Base-by-base conservation (phyloP, 2,797 vertebrate genomes). In the Limosa lapponica region DNA sequence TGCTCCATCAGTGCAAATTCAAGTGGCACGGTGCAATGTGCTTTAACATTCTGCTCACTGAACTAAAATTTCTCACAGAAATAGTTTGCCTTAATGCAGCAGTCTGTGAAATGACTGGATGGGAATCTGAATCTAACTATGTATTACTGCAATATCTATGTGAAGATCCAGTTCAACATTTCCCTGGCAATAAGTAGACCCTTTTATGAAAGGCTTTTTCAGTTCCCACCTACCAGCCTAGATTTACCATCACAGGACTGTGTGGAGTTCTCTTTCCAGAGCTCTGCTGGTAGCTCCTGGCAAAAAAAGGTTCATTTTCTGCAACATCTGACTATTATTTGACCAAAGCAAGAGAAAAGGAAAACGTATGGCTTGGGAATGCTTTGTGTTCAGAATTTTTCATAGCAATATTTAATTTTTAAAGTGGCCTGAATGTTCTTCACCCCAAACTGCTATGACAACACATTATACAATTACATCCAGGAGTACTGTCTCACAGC, bases 121-220 rank as follows among this genome's bases (percentile, higher is more conserved):
- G 49, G 25, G 25, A 92, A 87, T 80, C 69, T 39, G 57, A 87
- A 95, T 62, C 32, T 88, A 88, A 57, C 46, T 67, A 5, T 34
- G 36, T 32, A 32, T 73, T 85, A 55, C 41, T 64, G 57, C 92
- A 84, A 59, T 67, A 69, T 4, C 27, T 80, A 4, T 81, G 64
- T 87, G 86, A 93, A 95, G 54, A 77, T 66, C 30, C 79, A 84
- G 62, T 59, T 82, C 87, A 41, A 27, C 36, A 46, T 86, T 93
- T 85, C 70, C n/a, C 36, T 79, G 41, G 34, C 51, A 95, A 71
- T 81, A 90, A 54, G 20, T 46, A 74, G 28, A 39, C 16, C 5
- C 9, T 85, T 88, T 74, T 70, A 30, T 87, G 25, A 64, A 87
- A 85, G 19, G 11, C 8, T 58, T 78, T 72, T 87, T 81, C 61